A percentile compares a stretch with the other conserved stretches of the same genome.
Conservation (phyloP, 1,140 invertebrate genomes). For the Cotesia typhae region DNA sequence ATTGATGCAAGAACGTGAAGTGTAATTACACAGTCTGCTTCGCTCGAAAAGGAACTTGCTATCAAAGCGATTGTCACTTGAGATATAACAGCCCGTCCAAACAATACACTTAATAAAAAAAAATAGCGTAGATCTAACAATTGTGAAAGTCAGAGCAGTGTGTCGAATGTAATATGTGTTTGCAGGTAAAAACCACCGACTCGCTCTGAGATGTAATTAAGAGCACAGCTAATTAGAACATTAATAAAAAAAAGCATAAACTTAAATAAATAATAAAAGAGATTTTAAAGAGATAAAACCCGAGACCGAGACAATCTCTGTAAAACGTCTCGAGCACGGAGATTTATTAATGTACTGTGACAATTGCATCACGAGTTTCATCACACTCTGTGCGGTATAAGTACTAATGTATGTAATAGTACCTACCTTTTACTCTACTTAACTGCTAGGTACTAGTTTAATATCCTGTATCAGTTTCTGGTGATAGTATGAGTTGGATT, state of each 20-base stretch:
- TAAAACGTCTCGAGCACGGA: not conserved
- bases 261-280: not conserved
- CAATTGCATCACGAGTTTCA: constrained; percentile 5
- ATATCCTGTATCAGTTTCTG: too few species aligned
- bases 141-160: constrained; percentile 28
- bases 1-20: constrained; percentile 17
- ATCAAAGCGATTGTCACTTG: constrained; percentile 46
- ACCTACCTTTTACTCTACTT: too few species aligned
- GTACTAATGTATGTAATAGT: too few species aligned
- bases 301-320: not conserved
- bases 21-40: constrained; percentile 61
- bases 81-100: constrained; percentile 17
- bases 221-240: not conserved
- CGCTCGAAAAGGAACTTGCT: constrained; percentile 58
- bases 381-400: not conserved
- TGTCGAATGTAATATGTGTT: not conserved
- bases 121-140: constrained; percentile 12
- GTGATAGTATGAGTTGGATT: too few species aligned
- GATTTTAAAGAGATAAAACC: too few species aligned
- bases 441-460: too few species aligned
- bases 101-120: not conserved
- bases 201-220: not conserved
- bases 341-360: not conserved
- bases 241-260: not conserved
- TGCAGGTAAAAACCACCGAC: not conserved